Base-by-base conservation (phyloP, 2,797 vertebrate species). In the Momotus momota region DNA sequence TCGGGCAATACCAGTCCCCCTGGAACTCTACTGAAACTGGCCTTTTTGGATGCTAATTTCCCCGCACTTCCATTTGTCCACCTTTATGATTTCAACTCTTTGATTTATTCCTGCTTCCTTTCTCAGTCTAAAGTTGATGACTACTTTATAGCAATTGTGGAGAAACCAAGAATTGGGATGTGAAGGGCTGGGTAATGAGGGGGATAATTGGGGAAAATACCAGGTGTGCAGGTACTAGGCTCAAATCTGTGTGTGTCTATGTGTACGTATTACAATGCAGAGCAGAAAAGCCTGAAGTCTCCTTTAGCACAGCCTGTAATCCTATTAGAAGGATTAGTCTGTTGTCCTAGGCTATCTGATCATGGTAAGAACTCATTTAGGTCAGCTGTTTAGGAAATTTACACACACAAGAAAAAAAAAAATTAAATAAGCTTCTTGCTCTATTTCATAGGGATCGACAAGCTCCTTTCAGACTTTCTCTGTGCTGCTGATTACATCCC, bases 281-380 rank as follows among this genome's bases (percentile, higher is more conserved):
- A 94, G 81, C 62, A 88, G 88, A 89, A 94, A 96, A 97, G 84
- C 81, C 85, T 54, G 46, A 73, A 83, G 95, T 92, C 91, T 97
- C 91, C 86, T 96, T 97, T 91, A 94, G 85, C 89, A 78, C 72
- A 95, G 96, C 43, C 96, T 90, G n/a, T 98, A 98, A 98, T 98
- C 97, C 97, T 97, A 97, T 98, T 98, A 97, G 94, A 96, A 80
- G 97, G 97, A 97, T 98, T 98, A 98, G 91, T 95, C 91, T 96
- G 94, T 97, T 97, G 97, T 98, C 97, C 96, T 94, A 85, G 66
- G 81, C 87, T 98, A 97, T 97, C 97, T 97, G 98, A 98, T 98
- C 31, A 21, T 96, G 86, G 95, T 98, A 97, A 96, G 96, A 97
- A 96, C 95, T 97, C 94, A 94, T 97, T 97, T 97, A 97, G 97